A percentile compares a stretch with the other conserved stretches of the same genome.
Conservation (phyloP, 2,797 vertebrate genomes). For the Menidia menidia region DNA sequence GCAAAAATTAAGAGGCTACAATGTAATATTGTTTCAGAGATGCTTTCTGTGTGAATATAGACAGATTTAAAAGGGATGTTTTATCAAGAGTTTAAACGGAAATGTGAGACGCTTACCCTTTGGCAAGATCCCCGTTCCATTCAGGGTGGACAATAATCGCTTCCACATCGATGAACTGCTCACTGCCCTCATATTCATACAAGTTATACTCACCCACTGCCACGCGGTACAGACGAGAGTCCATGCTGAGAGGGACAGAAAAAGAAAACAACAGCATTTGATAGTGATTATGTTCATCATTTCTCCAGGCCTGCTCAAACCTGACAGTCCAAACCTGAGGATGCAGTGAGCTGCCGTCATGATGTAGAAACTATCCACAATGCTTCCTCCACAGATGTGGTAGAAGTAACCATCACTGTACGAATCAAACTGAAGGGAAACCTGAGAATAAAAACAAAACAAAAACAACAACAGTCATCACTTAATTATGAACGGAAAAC, state of each 20-base stretch:
- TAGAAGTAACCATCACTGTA: slow-evolving; percentile 41
- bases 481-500: too few species aligned
- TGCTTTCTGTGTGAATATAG: neutral
- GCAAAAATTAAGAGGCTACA: too few species aligned
- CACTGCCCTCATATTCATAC: slow-evolving; percentile 59
- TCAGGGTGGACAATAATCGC: slow-evolving; percentile 64
- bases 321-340: slow-evolving; percentile 47
- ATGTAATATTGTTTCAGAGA: neutral
- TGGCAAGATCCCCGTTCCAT: slow-evolving; percentile 68
- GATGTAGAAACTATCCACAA: slow-evolving; percentile 48
- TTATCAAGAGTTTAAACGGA: neutral
- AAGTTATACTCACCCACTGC: slow-evolving; percentile 73
- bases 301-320: neutral
- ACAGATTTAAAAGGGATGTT: neutral
- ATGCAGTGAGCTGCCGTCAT: slow-evolving; percentile 82
- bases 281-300: neutral
- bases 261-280: slow-evolving; percentile 6
- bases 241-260: slow-evolving; percentile 38
- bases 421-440: slow-evolving; percentile 69
- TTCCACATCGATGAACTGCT: slow-evolving; percentile 63
- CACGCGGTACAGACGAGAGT: slow-evolving; percentile 58
- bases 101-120: slow-evolving; percentile 55
- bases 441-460: slow-evolving; percentile 45
- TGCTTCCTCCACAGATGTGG: slow-evolving; percentile 71
- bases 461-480: too few species aligned